Evolutionary conservation across 2,888 invertebrate species (phyloP), one percentile per base, ranked within the genome.

Genomic region (Dryocosmus kuriphilus): DNA sequence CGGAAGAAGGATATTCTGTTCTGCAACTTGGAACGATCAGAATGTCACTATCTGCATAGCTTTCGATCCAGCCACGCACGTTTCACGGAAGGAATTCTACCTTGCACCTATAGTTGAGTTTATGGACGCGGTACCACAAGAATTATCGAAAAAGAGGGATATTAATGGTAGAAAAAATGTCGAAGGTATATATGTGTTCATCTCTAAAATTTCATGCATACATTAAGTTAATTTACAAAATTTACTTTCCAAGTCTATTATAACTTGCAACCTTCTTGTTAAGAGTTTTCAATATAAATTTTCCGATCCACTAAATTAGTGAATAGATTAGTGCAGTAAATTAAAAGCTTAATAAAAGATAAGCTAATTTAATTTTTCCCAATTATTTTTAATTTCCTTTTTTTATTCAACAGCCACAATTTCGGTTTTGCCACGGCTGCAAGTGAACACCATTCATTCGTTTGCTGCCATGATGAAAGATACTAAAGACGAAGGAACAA

Each of bases 51-150:
- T 90, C 32, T 89, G 90, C 86, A 83, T 91, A 74, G 93, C 94
- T 9, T 94, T 94, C 89, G 96, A 95, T 86, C 92, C 94, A 79
- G 93, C 93, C 11, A 93, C 94, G 8, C 94, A 94, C 74, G 87
- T 92, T 78, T 91, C 92, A 57, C 92, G 94, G 41, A 94, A 94
- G 81, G 94, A 94, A 57, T 93, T 95, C 88, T 95, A 94, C 85
- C 92, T 97, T 81, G 94, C 94, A 84, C 95, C 96, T 9, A 94
- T 97, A 46, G 96, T 96, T 9, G 96, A 97, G 92, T 97, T 97
- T 91, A 95, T 95, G 88, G 97, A 97, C 89, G 91, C 95, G 85
- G 94, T 96, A 75, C 96, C 96, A 30, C 92, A 94, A 80, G 94
- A 95, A 85, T 95, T 95, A 88, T 93, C 88, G 87, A 84, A 92